Percentiles rank a stretch among this genome's conserved stretches.
Conservation (phyloP, 2,888 invertebrate species). For the Boloria selene region DNA sequence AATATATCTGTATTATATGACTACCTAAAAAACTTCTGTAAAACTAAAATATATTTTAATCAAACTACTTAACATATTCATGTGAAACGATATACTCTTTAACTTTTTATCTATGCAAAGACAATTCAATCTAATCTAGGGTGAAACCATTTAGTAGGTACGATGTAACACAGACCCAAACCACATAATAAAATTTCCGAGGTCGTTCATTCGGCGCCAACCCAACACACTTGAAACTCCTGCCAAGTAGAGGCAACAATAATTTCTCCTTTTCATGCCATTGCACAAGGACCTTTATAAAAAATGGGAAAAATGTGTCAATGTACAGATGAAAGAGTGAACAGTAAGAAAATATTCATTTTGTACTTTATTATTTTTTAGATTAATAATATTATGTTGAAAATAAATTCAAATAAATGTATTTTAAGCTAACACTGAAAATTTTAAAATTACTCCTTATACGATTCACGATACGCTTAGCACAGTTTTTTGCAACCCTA, state of each 20-base stretch:
- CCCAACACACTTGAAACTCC: constrained; percentile 55
- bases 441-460: no score
- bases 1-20: no score
- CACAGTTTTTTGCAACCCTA: no score
- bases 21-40: no score
- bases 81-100: neutral
- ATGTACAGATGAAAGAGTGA: neutral
- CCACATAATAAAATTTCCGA: constrained; percentile 59
- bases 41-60: no score
- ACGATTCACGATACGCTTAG: no score
- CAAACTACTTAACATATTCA: no score
- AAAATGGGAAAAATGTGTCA: neutral
- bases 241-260: constrained; percentile 57
- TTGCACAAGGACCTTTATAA: constrained; percentile 7
- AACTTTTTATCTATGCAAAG: constrained; percentile 2
- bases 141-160: constrained; percentile 22
- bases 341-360: neutral
- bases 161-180: constrained; percentile 31
- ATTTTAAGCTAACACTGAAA: no score
- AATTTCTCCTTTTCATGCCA: constrained; percentile 29
- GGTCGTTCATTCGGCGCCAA: constrained; percentile 56
- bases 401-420: no score
- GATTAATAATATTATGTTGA: neutral
- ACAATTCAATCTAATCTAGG: constrained; percentile 26
- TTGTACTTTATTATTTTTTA: neutral